A percentile compares a stretch with the other conserved stretches of the same genome.
phyloP scores from a whole-genome alignment of 2,888 invertebrate genomes.

The Venusia cambrica region DNA sequence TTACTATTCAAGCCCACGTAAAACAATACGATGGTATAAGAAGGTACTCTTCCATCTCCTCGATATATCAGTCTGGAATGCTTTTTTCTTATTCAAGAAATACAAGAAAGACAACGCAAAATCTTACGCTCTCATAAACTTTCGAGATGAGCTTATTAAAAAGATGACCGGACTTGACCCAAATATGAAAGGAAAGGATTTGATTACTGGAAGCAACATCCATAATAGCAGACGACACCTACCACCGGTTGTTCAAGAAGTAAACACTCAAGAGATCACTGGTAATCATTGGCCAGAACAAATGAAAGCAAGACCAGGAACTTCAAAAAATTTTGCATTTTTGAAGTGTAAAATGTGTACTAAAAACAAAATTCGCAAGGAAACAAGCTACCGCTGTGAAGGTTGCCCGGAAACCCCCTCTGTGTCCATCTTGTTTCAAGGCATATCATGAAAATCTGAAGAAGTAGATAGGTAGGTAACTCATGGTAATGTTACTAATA shows the following conservation, averaged over 20 bases:
- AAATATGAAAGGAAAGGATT: slow-evolving; percentile 2
- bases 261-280: too few relatives aligned
- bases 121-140: slow-evolving; percentile 3
- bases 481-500: neutral
- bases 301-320: too few relatives aligned
- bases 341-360: slow-evolving; percentile 2
- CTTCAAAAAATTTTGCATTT: neutral
- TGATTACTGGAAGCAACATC: slow-evolving; percentile 3
- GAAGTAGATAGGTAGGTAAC: neutral
- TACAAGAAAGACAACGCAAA: slow-evolving; percentile 3
- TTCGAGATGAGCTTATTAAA: slow-evolving; percentile 4
- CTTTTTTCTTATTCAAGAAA: too few relatives aligned
- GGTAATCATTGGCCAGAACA: too few relatives aligned
- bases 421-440: slow-evolving; percentile 1
- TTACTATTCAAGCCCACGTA: too few relatives aligned
- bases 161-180: slow-evolving; percentile 3
- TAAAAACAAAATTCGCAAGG: neutral
- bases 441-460: neutral
- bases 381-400: neutral
- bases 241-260: too few relatives aligned
- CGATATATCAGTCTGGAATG: too few relatives aligned
- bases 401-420: neutral
- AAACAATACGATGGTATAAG: too few relatives aligned
- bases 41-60: too few relatives aligned
- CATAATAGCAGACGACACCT: too few relatives aligned